A percentile compares a stretch with the other conserved stretches of the same genome.
phyloP scores from a whole-genome alignment of 2,113 vertebrate species.

The Centropristis striata region DNA sequence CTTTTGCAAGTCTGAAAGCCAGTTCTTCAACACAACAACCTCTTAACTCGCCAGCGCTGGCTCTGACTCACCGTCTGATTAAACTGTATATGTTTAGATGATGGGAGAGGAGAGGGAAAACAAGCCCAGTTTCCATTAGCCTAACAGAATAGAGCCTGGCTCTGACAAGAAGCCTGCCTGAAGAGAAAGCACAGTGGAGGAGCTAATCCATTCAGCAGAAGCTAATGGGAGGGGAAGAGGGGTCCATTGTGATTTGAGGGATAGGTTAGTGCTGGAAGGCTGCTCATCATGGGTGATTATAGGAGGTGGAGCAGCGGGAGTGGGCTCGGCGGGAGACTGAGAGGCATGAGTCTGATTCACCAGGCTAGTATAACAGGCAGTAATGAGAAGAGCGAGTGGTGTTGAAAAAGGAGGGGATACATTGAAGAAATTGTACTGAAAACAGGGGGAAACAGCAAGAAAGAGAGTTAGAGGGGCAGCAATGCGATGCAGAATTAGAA shows the following conservation, averaged over 20 bases:
- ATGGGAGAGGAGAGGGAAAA: constrained; percentile 69
- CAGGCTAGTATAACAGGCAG: constrained; percentile 38
- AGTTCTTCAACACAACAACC: constrained; percentile 66
- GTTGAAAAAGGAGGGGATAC: constrained; percentile 40
- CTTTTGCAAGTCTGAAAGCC: constrained; percentile 32
- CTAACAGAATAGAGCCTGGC: constrained; percentile 70
- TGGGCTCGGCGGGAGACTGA: constrained; percentile 70
- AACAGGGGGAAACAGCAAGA: not conserved
- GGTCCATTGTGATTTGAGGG: constrained; percentile 84
- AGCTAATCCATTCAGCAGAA: constrained; percentile 81
- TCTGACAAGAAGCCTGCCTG: constrained; percentile 69
- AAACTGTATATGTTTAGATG: constrained; percentile 77
- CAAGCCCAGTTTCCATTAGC: constrained; percentile 78
- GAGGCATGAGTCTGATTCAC: constrained; percentile 64
- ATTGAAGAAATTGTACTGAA: constrained; percentile 27
- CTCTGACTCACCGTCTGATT: constrained; percentile 77
- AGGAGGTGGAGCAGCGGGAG: constrained; percentile 78
- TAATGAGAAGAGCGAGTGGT: constrained; percentile 53
- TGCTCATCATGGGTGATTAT: constrained; percentile 84
- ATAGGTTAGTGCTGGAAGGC: constrained; percentile 83
- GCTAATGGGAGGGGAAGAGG: constrained; percentile 81
- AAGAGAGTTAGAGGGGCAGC: not conserved
- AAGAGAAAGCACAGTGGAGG: constrained; percentile 65
- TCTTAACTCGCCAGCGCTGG: constrained; percentile 67
- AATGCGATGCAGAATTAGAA: constrained; percentile 13